phyloP scores from a whole-genome alignment of 2,888 invertebrate genomes.

The Orthonychiurus folsomi region DNA sequence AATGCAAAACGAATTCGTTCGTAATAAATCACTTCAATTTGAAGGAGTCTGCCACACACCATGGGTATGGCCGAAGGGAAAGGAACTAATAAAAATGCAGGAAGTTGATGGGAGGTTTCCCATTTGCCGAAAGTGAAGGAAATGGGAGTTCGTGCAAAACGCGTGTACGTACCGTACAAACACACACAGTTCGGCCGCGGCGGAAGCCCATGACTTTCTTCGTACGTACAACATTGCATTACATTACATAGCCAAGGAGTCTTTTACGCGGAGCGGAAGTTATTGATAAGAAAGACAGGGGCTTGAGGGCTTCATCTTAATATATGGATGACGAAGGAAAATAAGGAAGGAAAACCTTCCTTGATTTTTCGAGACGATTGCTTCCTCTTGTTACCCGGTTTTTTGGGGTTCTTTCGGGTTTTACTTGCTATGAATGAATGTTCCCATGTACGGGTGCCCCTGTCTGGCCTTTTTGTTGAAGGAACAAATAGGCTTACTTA shows the following conservation, averaged over 20 bases:
- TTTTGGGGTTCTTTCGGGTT: too few relatives aligned
- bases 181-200: too few relatives aligned
- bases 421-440: too few relatives aligned
- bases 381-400: too few relatives aligned
- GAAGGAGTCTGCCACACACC: too few relatives aligned
- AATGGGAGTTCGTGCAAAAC: conserved; percentile 1
- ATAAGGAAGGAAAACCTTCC: background rate
- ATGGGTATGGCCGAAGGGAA: background rate
- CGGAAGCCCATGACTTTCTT: background rate
- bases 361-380: background rate
- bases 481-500: too few relatives aligned
- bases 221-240: too few relatives aligned
- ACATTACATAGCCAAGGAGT: background rate
- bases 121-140: background rate
- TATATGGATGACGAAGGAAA: background rate
- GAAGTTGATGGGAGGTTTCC: background rate
- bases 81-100: conserved; percentile 1
- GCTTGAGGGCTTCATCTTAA: background rate
- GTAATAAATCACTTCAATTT: background rate
- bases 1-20: background rate
- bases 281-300: conserved; percentile 1
- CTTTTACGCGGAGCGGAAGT: background rate
- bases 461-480: background rate
- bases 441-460: background rate
- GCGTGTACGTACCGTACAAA: too few relatives aligned